phyloP scores from a whole-genome alignment of 2,888 invertebrate genomes.

The Tipula unca region DNA sequence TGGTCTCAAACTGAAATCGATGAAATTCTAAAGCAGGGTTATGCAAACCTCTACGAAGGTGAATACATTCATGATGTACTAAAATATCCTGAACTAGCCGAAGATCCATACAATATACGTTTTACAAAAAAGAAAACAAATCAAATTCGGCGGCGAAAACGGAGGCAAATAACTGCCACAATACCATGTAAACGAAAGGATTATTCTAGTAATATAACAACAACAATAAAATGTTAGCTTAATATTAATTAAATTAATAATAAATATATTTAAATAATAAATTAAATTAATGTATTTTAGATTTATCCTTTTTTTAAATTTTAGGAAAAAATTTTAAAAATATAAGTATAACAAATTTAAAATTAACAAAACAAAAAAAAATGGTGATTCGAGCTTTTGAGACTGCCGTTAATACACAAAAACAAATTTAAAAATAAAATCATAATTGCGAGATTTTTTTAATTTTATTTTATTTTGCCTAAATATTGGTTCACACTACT shows the following conservation, averaged over 20 bases:
- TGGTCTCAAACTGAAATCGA: slow-evolving; percentile 86
- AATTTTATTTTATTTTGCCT: neutral
- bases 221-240: neutral
- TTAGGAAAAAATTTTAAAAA: slow-evolving; percentile 17
- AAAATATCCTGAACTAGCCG: slow-evolving; percentile 85
- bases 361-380: slow-evolving; percentile 26
- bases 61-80: slow-evolving; percentile 87
- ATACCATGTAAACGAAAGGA: slow-evolving; percentile 19
- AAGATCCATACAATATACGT: slow-evolving; percentile 91
- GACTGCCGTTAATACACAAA: slow-evolving; percentile 38
- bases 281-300: slow-evolving; percentile 21
- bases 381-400: slow-evolving; percentile 43
- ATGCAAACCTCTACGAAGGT: slow-evolving; percentile 77
- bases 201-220: slow-evolving; percentile 14
- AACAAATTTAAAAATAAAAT: slow-evolving; percentile 18
- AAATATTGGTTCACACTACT: neutral
- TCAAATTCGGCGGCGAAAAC: slow-evolving; percentile 59
- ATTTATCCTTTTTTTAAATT: neutral
- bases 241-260: slow-evolving; percentile 9
- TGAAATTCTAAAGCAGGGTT: slow-evolving; percentile 77
- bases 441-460: neutral
- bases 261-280: slow-evolving; percentile 20
- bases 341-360: slow-evolving; percentile 31
- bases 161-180: slow-evolving; percentile 27
- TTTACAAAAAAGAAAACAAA: slow-evolving; percentile 75